Base-by-base conservation (phyloP, 2,797 vertebrate species). In the Rhyacichthys aspro region DNA sequence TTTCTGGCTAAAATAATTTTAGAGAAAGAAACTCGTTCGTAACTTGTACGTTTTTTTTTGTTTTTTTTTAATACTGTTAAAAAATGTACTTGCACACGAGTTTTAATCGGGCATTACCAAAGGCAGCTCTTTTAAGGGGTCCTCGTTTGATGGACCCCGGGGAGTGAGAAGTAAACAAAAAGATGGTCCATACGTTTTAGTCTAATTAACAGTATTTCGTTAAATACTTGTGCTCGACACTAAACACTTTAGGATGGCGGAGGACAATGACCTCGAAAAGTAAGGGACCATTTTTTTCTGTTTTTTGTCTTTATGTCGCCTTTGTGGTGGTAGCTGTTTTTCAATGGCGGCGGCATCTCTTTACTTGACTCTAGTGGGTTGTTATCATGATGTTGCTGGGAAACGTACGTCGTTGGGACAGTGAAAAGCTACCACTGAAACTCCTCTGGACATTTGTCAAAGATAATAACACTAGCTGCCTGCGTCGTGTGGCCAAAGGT, bases 181-280 rank as follows among this genome's bases (percentile, higher is more conserved):
- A 43, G n/a, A 53, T 59, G 61, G 11, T 32, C 1, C 33, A 9
- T 38, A n/a, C 59, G 61, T 70, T 67, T 59, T 41, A 43, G 7
- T 5, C 17, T 12, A 12, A 16, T 14, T 7, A 15, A 41, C 74
- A 32, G 23, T 60, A 45, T 65, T 66, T n/a, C 16, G n/a, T 16
- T n/a, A 1, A 50, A 37, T 45, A 5, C 39, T 38, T n/a, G 3
- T 32, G 3, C 2, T 19, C 63, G 10, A 15, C 0, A 5, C 7
- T 32, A 15, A 42, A 10, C 3, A 7, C 14, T 2, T 11, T 7
- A 46, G 9, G 19, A 93, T 93, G 92, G 72, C 84, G 46, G 88
- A 90, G 3, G 87, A 87, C 3, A 69, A 70, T 14, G 91, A 94
- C 9, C 67, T 94, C 62, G 92, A 93, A 45, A 92, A 84, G 92